Conservation (phyloP, 2,888 invertebrate species). For the Oligia strigilis region DNA sequence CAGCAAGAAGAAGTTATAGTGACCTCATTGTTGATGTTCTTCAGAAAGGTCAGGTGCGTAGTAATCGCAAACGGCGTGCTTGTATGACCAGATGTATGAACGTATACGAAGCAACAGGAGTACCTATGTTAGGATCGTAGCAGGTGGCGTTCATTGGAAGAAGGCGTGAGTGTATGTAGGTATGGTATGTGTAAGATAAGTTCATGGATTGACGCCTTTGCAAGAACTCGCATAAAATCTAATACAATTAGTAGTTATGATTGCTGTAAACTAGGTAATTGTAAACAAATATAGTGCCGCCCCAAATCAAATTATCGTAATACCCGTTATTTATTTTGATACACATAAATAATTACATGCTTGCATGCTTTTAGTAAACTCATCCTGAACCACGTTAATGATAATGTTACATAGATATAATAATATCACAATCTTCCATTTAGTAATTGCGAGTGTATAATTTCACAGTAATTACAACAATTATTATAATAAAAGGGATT, state of each 20-base stretch:
- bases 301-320: background rate
- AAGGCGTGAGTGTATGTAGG: no score
- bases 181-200: background rate
- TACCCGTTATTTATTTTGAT: background rate
- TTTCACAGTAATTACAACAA: slow-evolving; percentile 28
- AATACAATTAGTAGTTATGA: background rate
- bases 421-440: slow-evolving; percentile 5
- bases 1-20: background rate
- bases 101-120: background rate
- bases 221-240: background rate
- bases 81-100: background rate
- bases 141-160: background rate
- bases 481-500: background rate
- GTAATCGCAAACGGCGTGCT: background rate
- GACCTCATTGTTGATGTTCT: background rate
- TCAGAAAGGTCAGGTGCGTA: background rate
- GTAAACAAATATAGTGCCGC: background rate
- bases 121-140: background rate
- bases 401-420: slow-evolving; percentile 27
- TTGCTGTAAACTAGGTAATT: background rate
- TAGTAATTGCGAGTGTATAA: slow-evolving; percentile 40
- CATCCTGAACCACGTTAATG: slow-evolving; percentile 19
- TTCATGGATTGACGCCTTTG: background rate
- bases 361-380: slow-evolving; percentile 16
- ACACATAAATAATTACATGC: background rate